Evolutionary conservation across 2,797 vertebrate species (phyloP).

Genomic region (Parotocinclus haroldoi): DNA sequence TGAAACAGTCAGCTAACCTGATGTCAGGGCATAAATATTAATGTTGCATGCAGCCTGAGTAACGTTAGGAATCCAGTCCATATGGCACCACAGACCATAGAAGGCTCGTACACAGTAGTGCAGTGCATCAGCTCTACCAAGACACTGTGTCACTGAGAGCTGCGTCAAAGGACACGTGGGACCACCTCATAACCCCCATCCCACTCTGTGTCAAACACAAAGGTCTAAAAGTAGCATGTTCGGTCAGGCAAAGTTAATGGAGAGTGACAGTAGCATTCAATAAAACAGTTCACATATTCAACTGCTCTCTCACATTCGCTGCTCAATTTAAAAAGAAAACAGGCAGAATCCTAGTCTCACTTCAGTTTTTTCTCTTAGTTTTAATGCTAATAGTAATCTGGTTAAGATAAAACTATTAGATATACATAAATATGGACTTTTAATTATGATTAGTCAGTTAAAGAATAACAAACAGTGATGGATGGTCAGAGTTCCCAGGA

Average conservation of each 20-base stretch:
- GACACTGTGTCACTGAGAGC: constrained; percentile 19
- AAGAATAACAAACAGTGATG: too few species aligned
- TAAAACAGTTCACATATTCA: constrained; percentile 8
- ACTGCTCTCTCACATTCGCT: too few species aligned
- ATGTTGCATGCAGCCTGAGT: constrained; percentile 8
- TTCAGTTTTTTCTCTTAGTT: too few species aligned
- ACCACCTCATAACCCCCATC: constrained; percentile 34
- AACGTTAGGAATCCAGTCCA: constrained; percentile 16
- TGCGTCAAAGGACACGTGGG: constrained; percentile 1
- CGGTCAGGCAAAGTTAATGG: constrained; percentile 16
- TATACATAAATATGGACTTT: too few species aligned
- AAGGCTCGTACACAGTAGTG: constrained; percentile 1
- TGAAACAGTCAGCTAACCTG: constrained; percentile 30
- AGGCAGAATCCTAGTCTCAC: too few species aligned
- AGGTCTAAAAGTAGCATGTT: constrained; percentile 40
- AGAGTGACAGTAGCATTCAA: constrained; percentile 28
- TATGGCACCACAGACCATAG: constrained; percentile 9
- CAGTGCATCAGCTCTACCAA: constrained; percentile 6
- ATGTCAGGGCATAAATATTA: constrained; percentile 25
- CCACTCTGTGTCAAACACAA: constrained; percentile 28
- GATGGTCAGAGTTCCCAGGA: too few species aligned
- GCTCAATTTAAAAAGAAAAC: too few species aligned
- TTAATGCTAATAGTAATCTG: too few species aligned
- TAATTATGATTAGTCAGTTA: too few species aligned
- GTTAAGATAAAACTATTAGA: too few species aligned